A percentile compares a stretch with the other conserved stretches of the same genome.
Evolutionary conservation across 2,113 vertebrate species (phyloP).

Genomic region (Pandion haliaetus): DNA sequence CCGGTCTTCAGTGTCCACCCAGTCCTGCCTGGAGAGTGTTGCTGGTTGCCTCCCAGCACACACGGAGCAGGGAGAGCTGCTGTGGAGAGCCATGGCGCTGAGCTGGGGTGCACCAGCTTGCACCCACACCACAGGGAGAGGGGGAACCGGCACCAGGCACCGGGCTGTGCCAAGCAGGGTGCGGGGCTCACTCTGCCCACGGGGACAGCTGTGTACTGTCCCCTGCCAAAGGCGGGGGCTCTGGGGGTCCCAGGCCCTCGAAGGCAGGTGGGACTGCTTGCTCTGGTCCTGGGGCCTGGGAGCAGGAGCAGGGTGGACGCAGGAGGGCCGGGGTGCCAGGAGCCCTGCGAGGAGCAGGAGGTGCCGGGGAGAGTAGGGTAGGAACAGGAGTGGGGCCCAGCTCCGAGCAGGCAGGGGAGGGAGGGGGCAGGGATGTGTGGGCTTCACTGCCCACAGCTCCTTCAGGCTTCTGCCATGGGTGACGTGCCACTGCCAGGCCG

Average conservation of each 20-base stretch:
- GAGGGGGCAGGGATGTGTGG: rapidly evolving
- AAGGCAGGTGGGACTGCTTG: not conserved
- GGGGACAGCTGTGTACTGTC: not conserved
- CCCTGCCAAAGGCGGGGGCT: rapidly evolving
- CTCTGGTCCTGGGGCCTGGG: not conserved
- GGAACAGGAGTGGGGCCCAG: not conserved
- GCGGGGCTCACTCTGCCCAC: not conserved
- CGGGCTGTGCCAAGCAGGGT: not conserved
- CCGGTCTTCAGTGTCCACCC: not conserved
- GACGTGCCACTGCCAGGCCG: not conserved
- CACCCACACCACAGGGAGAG: rapidly evolving
- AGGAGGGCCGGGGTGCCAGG: not conserved
- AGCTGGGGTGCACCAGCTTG: not conserved
- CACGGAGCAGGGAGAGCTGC: rapidly evolving
- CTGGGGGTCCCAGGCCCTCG: not conserved
- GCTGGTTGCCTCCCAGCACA: rapidly evolving
- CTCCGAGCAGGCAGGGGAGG: not conserved
- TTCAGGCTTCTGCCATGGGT: not conserved
- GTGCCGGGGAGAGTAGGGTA: not conserved
- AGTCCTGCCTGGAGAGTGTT: not conserved
- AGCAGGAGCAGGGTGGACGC: rapidly evolving
- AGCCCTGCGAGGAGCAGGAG: not conserved
- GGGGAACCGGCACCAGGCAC: not conserved
- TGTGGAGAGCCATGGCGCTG: not conserved
- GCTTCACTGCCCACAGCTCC: not conserved